phyloP scores from a whole-genome alignment of 2,888 invertebrate species.

The Yponomeuta malinellus region DNA sequence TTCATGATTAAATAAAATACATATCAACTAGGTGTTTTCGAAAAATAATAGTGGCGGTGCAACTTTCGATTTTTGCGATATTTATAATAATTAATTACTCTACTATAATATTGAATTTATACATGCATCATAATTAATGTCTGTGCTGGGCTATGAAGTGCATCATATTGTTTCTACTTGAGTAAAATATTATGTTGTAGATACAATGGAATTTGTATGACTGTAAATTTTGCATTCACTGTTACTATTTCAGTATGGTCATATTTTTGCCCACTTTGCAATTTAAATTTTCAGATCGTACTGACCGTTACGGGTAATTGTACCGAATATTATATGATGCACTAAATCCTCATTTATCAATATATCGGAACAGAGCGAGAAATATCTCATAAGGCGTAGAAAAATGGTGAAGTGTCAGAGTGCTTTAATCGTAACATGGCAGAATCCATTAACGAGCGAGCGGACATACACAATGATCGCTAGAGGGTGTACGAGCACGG shows the following conservation, averaged over 20 bases:
- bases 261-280: not conserved
- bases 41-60: slow-evolving; percentile 57
- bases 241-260: not conserved
- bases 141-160: slow-evolving; percentile 67
- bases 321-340: slow-evolving; percentile 58
- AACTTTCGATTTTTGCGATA: slow-evolving; percentile 60
- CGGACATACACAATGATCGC: slow-evolving; percentile 74
- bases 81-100: slow-evolving; percentile 39
- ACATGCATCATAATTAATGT: slow-evolving; percentile 61
- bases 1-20: slow-evolving; percentile 25
- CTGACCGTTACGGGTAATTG: not conserved
- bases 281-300: not conserved
- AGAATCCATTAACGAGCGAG: slow-evolving; percentile 67
- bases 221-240: not conserved
- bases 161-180: slow-evolving; percentile 60
- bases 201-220: not conserved
- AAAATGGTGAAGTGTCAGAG: slow-evolving; percentile 64
- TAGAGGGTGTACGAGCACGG: slow-evolving; percentile 72
- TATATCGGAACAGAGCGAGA: slow-evolving; percentile 59
- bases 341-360: slow-evolving; percentile 51
- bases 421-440: slow-evolving; percentile 60
- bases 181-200: not conserved
- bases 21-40: slow-evolving; percentile 53
- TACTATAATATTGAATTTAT: slow-evolving; percentile 49
- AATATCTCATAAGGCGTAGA: slow-evolving; percentile 62